Conservation (phyloP, 2,888 invertebrate genomes). For the Melieria omissa region DNA sequence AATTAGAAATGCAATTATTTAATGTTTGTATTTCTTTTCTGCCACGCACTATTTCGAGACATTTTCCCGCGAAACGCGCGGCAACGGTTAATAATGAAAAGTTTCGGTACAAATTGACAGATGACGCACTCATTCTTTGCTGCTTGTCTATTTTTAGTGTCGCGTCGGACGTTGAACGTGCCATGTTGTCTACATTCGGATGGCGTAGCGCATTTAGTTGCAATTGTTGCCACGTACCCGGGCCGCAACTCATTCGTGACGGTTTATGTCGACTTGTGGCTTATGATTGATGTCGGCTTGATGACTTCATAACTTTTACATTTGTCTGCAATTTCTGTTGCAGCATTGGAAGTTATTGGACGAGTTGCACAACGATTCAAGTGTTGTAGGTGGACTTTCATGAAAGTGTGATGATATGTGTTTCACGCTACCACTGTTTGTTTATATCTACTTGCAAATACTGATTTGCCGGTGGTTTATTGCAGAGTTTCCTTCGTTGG, state of each 20-base stretch:
- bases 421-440: too few species aligned
- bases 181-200: too few species aligned
- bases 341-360: neutral
- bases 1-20: conserved; percentile 8
- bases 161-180: neutral
- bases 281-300: conserved; percentile 62
- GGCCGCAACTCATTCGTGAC: too few species aligned
- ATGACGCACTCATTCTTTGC: conserved; percentile 15
- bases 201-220: too few species aligned
- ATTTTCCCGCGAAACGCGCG: too few species aligned
- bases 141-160: conserved; percentile 33
- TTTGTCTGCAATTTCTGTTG: conserved; percentile 1
- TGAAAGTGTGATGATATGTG: conserved; percentile 47
- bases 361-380: neutral
- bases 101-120: conserved; percentile 38
- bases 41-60: neutral
- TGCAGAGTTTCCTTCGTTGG: too few species aligned
- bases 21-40: conserved; percentile 6
- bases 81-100: conserved; percentile 43
- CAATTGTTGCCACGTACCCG: too few species aligned
- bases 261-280: conserved; percentile 30
- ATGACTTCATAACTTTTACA: conserved; percentile 58
- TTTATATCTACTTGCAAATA: too few species aligned
- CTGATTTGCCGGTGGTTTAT: too few species aligned
- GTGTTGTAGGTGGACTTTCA: conserved; percentile 55